Conservation (phyloP, 2,888 invertebrate genomes). For the Drosophila percnosoma region DNA sequence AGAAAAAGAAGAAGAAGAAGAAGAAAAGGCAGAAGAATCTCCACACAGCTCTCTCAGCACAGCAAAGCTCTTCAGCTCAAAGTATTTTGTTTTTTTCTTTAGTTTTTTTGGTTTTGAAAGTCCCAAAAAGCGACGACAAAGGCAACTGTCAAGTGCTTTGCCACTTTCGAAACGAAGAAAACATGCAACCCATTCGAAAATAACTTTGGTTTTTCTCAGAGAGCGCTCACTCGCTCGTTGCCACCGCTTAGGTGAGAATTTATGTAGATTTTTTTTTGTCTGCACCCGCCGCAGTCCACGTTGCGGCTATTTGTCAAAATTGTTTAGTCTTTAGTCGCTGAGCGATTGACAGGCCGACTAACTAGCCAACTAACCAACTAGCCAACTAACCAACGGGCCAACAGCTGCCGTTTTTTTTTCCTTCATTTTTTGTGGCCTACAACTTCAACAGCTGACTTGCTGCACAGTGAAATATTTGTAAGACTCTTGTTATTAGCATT, state of each 20-base stretch:
- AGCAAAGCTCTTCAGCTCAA: slow-evolving; percentile 40
- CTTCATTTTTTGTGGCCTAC: slow-evolving; percentile 33
- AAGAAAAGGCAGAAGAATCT: slow-evolving; percentile 39
- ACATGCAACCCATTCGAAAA: slow-evolving; percentile 6
- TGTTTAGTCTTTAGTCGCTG: slow-evolving; percentile 80
- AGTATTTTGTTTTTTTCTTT: slow-evolving; percentile 23
- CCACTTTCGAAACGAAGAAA: slow-evolving; percentile 67
- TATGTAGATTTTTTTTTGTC: slow-evolving; percentile 58
- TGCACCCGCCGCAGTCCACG: slow-evolving; percentile 15
- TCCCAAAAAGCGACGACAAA: slow-evolving; percentile 49
- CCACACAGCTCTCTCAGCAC: slow-evolving; percentile 17
- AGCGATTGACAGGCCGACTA: slow-evolving; percentile 79
- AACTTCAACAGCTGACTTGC: slow-evolving; percentile 32
- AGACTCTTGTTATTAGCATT: not conserved
- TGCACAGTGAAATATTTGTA: slow-evolving; percentile 5
- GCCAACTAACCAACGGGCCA: slow-evolving; percentile 55
- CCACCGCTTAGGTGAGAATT: slow-evolving; percentile 64
- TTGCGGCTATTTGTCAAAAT: slow-evolving; percentile 82
- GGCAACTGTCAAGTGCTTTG: slow-evolving; percentile 74
- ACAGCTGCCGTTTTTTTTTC: slow-evolving; percentile 46
- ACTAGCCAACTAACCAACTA: slow-evolving; percentile 58
- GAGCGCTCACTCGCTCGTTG: slow-evolving; percentile 11
- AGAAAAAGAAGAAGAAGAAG: slow-evolving; percentile 9
- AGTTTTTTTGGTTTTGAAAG: slow-evolving; percentile 63
- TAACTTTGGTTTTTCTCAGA: slow-evolving; percentile 33